Base-by-base conservation (phyloP, 2,113 vertebrate species). In the Choloepus hoffmanni region DNA sequence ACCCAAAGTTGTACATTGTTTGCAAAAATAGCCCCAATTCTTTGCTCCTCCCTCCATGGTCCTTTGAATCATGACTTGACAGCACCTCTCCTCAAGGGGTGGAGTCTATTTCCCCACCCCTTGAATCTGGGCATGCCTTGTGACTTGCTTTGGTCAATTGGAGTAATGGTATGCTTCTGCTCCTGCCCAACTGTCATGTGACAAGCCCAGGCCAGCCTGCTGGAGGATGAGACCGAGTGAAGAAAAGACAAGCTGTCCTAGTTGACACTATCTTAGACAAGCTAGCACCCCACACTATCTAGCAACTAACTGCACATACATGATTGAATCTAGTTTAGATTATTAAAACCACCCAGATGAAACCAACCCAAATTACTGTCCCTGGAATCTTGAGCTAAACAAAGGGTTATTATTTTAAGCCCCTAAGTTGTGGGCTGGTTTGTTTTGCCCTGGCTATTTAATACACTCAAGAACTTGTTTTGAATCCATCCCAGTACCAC, bases 381-480 rank as follows among this genome's bases (percentile, higher is more conserved):
- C 87, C 58, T 28, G 40, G 48, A 89, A 85, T 18, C 28, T 16
- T 40, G 55, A 94, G 53, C 21, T 89, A 67, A 84, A 48, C 21
- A 85, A 84, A 83, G 43, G 45, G 70, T 58, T 7, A 19, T 55
- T 87, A 53, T 84, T 92, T 94, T 89, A 89, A 94, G 55, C 85
- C 63, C 85, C 28, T 33, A 48, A 14, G 9, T 50, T 85, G 79
- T 15, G 50, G 18, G 33, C 72, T 94, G 62, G 12, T 63, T 93
- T 43, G 36, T n/a, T 95, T 85, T 72, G 53, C 55, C n/a, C 45
- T 70, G 62, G 53, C 24, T 86, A 48, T 72, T 53, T 83, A 48
- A 74, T 50, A 73, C 48, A 58, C 26, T 65, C 15, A 89, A 18
- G 48, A 85, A 62, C 23, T 67, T 90, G 72, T 58, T 96, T 73